These are phyloP conservation scores for Cydia fagiglandana DNA, from an alignment of 1,140 invertebrate genomes.

Conservation along the genomic window DNA sequence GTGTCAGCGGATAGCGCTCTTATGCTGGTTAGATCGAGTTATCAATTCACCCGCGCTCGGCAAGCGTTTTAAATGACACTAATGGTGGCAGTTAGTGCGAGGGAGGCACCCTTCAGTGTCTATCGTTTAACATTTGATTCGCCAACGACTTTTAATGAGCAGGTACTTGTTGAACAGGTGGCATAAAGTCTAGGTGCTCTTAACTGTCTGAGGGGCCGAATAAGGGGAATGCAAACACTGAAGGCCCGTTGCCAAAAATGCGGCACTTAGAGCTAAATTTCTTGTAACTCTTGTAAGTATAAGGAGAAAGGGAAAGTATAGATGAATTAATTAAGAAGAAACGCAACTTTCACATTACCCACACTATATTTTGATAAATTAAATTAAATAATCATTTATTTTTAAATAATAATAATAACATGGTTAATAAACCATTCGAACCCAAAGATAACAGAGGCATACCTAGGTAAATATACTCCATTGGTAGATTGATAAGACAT, in stretches of 20 bases:
- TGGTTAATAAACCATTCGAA: no score
- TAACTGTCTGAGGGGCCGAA: slow-evolving; percentile 1
- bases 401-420: no score
- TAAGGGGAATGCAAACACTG: not conserved
- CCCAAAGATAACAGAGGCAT: no score
- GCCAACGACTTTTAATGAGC: slow-evolving; percentile 42
- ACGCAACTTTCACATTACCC: no score
- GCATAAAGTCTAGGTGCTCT: slow-evolving; percentile 1
- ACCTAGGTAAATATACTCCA: no score
- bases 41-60: not conserved
- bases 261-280: no score
- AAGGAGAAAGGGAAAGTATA: no score
- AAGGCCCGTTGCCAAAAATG: not conserved
- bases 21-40: not conserved
- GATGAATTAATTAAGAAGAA: no score
- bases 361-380: no score
- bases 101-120: slow-evolving; percentile 37
- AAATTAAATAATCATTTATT: no score
- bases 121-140: slow-evolving; percentile 43
- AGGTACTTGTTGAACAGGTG: slow-evolving; percentile 34
- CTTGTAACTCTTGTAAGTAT: no score
- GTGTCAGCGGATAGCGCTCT: not conserved
- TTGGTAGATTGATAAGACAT: no score
- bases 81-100: slow-evolving; percentile 42
- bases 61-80: slow-evolving; percentile 33